phyloP scores from a whole-genome alignment of 2,888 invertebrate species.

The Diabrotica balteata region DNA sequence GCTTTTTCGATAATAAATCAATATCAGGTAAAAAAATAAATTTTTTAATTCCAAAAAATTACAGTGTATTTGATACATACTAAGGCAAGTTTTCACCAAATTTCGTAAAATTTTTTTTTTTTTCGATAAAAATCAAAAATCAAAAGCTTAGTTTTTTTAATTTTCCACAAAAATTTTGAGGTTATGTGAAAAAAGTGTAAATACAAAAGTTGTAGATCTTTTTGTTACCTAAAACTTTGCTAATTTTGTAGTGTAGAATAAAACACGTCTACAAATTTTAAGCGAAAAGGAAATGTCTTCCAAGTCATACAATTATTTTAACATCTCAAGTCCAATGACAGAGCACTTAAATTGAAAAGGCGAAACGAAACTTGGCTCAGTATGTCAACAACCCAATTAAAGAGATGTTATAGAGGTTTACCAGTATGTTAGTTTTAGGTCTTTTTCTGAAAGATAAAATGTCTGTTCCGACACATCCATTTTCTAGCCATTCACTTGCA shows the following conservation, averaged over 20 bases:
- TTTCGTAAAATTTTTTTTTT: too few species aligned
- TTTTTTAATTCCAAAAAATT: too few species aligned
- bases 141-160: too few species aligned
- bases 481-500: constrained; percentile 12
- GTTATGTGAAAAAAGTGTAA: too few species aligned
- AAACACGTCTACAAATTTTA: neutral
- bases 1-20: too few species aligned
- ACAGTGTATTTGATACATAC: too few species aligned
- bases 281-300: constrained; percentile 21
- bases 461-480: constrained; percentile 25
- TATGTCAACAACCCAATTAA: constrained; percentile 55
- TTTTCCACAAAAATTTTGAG: too few species aligned
- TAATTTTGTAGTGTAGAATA: neutral
- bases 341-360: constrained; percentile 31
- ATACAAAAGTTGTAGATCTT: too few species aligned
- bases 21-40: too few species aligned
- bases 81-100: too few species aligned
- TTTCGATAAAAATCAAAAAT: too few species aligned
- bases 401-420: constrained; percentile 48
- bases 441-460: constrained; percentile 25
- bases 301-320: constrained; percentile 30
- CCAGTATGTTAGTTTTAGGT: constrained; percentile 37
- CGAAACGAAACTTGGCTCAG: constrained; percentile 29
- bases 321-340: constrained; percentile 29
- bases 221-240: too few species aligned